Percentiles rank a stretch among this genome's conserved stretches.
These are phyloP conservation scores for Leptatherina wallacei DNA, from an alignment of 2,797 vertebrate species.

Conservation along the genomic window DNA sequence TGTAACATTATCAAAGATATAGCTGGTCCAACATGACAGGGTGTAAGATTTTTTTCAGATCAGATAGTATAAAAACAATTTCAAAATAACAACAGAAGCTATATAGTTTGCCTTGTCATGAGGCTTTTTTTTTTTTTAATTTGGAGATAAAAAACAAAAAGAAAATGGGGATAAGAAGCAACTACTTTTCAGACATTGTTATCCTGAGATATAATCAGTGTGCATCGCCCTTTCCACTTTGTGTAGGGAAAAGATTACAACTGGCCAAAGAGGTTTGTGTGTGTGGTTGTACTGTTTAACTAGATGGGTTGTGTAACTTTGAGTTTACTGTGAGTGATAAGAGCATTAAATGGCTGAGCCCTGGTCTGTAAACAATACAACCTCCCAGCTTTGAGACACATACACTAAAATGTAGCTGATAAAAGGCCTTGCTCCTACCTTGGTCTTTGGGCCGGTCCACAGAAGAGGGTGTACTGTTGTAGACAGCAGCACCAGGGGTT, in stretches of 20 bases:
- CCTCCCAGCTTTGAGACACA: slow-evolving; percentile 3
- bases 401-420: slow-evolving; percentile 3
- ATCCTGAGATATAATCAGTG: not conserved
- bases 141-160: no score
- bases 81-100: not conserved
- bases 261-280: not conserved
- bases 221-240: not conserved
- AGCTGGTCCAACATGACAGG: not conserved
- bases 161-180: no score
- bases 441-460: slow-evolving; percentile 91
- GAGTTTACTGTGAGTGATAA: not conserved
- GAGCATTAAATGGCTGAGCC: not conserved
- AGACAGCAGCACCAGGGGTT: slow-evolving; percentile 90
- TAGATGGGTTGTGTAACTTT: not conserved
- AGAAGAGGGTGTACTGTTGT: slow-evolving; percentile 84
- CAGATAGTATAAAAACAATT: not conserved
- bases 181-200: no score
- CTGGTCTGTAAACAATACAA: not conserved
- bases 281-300: not conserved
- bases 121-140: no score
- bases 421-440: slow-evolving; percentile 70
- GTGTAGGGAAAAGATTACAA: not conserved
- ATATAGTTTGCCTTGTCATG: not conserved
- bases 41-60: not conserved
- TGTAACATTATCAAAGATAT: not conserved